Conservation (phyloP, 2,113 vertebrate genomes). For the Eptesicus fuscus region DNA sequence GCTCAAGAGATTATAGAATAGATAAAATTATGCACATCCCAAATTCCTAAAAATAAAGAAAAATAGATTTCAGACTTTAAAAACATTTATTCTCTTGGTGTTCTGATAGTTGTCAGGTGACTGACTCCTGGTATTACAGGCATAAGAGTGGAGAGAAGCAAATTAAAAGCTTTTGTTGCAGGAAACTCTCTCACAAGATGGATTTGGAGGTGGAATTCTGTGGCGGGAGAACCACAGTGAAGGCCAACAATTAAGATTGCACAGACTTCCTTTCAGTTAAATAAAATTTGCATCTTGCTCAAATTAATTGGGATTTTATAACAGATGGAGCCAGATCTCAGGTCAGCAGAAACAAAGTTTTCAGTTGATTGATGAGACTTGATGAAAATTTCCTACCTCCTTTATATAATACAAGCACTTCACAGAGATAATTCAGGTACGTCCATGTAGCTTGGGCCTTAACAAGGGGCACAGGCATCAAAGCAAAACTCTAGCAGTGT, state of each 20-base stretch:
- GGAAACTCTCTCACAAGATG: neutral
- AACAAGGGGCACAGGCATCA: neutral
- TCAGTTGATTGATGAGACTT: slow-evolving; percentile 58
- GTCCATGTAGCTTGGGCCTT: neutral
- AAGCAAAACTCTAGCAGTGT: neutral
- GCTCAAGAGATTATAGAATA: neutral
- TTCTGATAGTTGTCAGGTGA: neutral
- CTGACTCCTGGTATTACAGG: neutral
- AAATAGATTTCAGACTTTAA: neutral
- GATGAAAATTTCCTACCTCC: slow-evolving; percentile 59
- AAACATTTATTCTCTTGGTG: neutral
- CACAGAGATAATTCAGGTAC: neutral
- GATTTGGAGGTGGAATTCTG: slow-evolving; percentile 28
- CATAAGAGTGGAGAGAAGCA: neutral
- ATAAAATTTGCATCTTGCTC: slow-evolving; percentile 66
- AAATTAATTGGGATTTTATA: slow-evolving; percentile 68
- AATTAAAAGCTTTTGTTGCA: neutral
- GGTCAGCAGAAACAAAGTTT: slow-evolving; percentile 70
- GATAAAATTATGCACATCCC: neutral
- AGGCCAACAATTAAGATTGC: slow-evolving; percentile 70
- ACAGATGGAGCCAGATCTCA: slow-evolving; percentile 58
- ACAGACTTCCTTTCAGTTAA: slow-evolving; percentile 71
- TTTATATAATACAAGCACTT: slow-evolving; percentile 50
- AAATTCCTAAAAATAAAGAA: neutral
- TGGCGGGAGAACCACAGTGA: neutral